A percentile compares a stretch with the other conserved stretches of the same genome.
These are phyloP conservation scores for Enteromius radiatus DNA, from an alignment of 2,797 vertebrate genomes.

Conservation along the genomic window DNA sequence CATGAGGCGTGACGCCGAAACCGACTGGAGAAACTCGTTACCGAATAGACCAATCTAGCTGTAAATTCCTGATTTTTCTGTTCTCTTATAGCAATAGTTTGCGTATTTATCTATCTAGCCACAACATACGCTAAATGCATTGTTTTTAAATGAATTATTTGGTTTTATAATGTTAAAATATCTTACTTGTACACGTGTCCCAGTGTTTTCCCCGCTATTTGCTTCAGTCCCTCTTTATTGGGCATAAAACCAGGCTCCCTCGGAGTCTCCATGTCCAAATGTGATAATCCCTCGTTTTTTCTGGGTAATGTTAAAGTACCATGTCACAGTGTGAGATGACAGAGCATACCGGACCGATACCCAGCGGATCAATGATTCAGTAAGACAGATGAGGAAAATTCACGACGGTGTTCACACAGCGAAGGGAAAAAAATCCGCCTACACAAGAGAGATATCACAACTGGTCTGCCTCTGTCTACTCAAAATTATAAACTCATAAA, in stretches of 20 bases:
- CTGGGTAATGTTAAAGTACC: conserved; percentile 71
- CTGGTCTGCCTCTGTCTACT: conserved; percentile 74
- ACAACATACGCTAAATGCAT: background rate
- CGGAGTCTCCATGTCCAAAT: conserved; percentile 89
- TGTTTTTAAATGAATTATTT: background rate
- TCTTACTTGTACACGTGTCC: conserved; percentile 94
- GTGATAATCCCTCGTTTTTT: conserved; percentile 67
- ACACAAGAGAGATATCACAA: conserved; percentile 67
- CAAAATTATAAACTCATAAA: conserved; percentile 76
- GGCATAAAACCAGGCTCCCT: conserved; percentile 87
- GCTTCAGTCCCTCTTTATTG: conserved; percentile 91
- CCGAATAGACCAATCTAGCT: background rate
- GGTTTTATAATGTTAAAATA: conserved; percentile 7
- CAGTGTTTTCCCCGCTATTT: conserved; percentile 95
- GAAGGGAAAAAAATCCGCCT: conserved; percentile 58
- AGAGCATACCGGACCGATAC: conserved; percentile 77
- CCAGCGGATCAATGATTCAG: conserved; percentile 45
- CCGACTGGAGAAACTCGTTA: conserved; percentile 17
- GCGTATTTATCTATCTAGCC: background rate
- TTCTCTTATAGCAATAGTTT: background rate
- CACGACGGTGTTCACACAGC: conserved; percentile 48
- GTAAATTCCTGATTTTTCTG: background rate
- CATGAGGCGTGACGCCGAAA: conserved; percentile 67
- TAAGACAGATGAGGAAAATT: conserved; percentile 42
- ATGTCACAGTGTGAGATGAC: conserved; percentile 76